Percentiles rank a stretch among this genome's conserved stretches.
phyloP scores from a whole-genome alignment of 2,113 vertebrate species.

The Pampusana beccarii region DNA sequence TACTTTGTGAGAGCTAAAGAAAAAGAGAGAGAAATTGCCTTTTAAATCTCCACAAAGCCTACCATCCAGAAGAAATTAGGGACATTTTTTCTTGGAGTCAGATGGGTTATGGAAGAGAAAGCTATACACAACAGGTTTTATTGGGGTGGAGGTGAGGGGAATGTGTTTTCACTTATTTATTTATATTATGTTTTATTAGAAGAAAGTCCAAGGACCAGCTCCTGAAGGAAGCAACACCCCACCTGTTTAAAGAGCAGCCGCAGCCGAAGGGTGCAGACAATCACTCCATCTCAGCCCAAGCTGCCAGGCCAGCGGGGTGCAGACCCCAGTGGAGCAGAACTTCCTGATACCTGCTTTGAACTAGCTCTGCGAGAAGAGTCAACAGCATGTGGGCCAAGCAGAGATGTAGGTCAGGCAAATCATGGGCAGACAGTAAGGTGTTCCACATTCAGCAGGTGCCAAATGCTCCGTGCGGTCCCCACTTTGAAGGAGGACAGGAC shows the following conservation, averaged over 20 bases:
- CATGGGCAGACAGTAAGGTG: neutral
- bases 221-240: neutral
- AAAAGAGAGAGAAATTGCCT: slow-evolving; percentile 52
- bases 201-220: neutral
- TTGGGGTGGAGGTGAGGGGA: neutral
- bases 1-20: slow-evolving; percentile 24
- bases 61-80: slow-evolving; percentile 55
- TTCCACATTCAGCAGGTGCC: neutral
- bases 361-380: neutral
- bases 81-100: slow-evolving; percentile 53
- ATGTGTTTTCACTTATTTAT: slow-evolving; percentile 34
- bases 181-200: neutral
- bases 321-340: neutral
- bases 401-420: neutral
- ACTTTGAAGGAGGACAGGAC: neutral
- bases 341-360: neutral
- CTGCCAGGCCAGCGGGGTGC: neutral
- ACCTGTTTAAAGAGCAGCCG: neutral
- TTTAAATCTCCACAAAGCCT: slow-evolving; percentile 56
- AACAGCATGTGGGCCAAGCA: neutral
- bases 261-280: neutral
- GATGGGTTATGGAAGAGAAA: slow-evolving; percentile 10
- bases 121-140: slow-evolving; percentile 27
- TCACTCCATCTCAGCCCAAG: neutral
- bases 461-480: neutral